Conservation (phyloP, 2,797 vertebrate species). For the Telmatherina bonti region DNA sequence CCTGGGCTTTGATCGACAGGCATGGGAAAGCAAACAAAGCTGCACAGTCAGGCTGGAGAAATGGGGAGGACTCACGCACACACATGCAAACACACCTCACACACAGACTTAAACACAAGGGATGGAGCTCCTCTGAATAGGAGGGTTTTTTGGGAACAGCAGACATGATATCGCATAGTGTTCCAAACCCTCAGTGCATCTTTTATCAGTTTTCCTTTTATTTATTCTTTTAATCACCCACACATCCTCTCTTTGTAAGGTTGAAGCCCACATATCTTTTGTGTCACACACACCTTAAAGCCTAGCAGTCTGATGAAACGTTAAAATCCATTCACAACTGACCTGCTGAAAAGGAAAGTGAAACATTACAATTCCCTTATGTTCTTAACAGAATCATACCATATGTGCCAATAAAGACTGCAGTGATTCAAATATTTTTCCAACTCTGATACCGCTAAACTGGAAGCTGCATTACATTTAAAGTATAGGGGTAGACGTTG, state of each 20-base stretch:
- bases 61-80: slow-evolving; percentile 6
- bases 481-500: not conserved
- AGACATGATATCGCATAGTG: not conserved
- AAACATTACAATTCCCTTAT: not conserved
- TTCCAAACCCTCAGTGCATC: slow-evolving; percentile 14
- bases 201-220: not conserved
- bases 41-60: slow-evolving; percentile 37
- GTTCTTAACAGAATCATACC: not conserved
- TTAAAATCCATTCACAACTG: not conserved
- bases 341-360: not conserved
- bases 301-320: not conserved
- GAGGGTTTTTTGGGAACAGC: slow-evolving; percentile 13
- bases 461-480: not conserved
- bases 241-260: not conserved
- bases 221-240: slow-evolving; percentile 4
- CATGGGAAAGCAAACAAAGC: slow-evolving; percentile 45
- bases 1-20: slow-evolving; percentile 56
- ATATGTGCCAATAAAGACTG: not conserved
- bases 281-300: not conserved
- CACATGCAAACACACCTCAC: not conserved
- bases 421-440: not conserved
- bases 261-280: not conserved
- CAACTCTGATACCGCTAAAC: not conserved
- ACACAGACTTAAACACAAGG: slow-evolving; percentile 20
- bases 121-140: slow-evolving; percentile 17